Percentiles rank a stretch among this genome's conserved stretches.
Conservation (phyloP, 2,888 invertebrate genomes). For the Aphodius granarius region DNA sequence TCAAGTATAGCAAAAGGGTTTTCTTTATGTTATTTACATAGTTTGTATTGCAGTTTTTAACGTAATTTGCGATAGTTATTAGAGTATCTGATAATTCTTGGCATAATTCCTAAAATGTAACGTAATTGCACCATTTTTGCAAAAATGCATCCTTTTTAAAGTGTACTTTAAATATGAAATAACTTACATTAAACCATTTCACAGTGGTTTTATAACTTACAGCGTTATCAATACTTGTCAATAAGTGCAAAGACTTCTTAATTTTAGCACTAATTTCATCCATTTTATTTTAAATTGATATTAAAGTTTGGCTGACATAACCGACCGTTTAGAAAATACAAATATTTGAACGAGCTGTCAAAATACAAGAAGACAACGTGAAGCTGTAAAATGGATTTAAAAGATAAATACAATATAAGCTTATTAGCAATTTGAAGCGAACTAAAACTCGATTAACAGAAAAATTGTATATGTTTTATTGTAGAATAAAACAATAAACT, state of each 20-base stretch:
- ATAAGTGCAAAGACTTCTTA: not conserved
- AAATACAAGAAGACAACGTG: not conserved
- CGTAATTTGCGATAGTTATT: not conserved
- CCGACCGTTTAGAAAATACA: not conserved
- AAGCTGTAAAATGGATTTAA: not conserved
- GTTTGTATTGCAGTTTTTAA: not conserved
- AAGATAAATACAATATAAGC: too few species aligned
- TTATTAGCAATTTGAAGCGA: too few species aligned
- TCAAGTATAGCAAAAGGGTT: conserved; percentile 15
- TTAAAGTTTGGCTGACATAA: not conserved
- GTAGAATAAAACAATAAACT: too few species aligned
- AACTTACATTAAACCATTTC: not conserved
- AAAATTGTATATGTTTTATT: too few species aligned
- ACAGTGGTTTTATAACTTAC: not conserved
- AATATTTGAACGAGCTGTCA: not conserved
- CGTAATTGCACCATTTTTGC: too few species aligned
- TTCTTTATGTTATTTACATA: conserved; percentile 9
- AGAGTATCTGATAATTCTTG: not conserved
- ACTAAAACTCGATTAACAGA: too few species aligned
- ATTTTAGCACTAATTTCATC: not conserved
- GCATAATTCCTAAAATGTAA: conserved; percentile 5
- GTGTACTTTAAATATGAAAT: too few species aligned
- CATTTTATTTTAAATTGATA: not conserved
- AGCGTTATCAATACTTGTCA: not conserved
- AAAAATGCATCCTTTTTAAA: too few species aligned